phyloP scores from a whole-genome alignment of 1,140 invertebrate genomes.

The Aricia agestis region DNA sequence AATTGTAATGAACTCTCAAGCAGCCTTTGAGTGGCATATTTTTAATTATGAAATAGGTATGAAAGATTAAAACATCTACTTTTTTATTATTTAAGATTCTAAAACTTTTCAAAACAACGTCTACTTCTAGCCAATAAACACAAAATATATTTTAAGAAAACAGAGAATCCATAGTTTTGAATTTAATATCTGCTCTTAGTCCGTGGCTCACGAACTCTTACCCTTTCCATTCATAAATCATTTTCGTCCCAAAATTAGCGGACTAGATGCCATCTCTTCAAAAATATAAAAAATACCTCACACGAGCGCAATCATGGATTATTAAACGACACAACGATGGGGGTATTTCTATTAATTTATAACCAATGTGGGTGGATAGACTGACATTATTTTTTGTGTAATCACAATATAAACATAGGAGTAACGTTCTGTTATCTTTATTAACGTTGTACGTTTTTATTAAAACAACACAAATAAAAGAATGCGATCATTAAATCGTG shows the following conservation, averaged over 20 bases:
- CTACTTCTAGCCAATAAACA: too few species aligned
- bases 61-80: too few species aligned
- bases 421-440: slow-evolving; percentile 63
- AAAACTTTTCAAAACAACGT: too few species aligned
- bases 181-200: neutral
- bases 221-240: slow-evolving; percentile 53
- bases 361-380: slow-evolving; percentile 72
- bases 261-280: slow-evolving; percentile 44
- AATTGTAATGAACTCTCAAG: neutral
- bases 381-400: slow-evolving; percentile 66
- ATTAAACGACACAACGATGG: slow-evolving; percentile 66
- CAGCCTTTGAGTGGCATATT: neutral
- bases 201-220: slow-evolving; percentile 18
- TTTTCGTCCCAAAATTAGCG: slow-evolving; percentile 59
- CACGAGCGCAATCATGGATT: slow-evolving; percentile 67
- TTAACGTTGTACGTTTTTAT: slow-evolving; percentile 36
- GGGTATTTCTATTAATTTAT: slow-evolving; percentile 75
- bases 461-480: slow-evolving; percentile 8
- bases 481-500: neutral
- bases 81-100: too few species aligned
- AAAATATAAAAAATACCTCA: slow-evolving; percentile 73
- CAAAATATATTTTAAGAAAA: neutral
- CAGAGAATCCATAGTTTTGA: neutral
- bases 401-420: slow-evolving; percentile 43
- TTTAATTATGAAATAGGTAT: neutral